These are phyloP conservation scores for Ormyrus labotus DNA, from an alignment of 2,888 invertebrate species.

Conservation along the genomic window DNA sequence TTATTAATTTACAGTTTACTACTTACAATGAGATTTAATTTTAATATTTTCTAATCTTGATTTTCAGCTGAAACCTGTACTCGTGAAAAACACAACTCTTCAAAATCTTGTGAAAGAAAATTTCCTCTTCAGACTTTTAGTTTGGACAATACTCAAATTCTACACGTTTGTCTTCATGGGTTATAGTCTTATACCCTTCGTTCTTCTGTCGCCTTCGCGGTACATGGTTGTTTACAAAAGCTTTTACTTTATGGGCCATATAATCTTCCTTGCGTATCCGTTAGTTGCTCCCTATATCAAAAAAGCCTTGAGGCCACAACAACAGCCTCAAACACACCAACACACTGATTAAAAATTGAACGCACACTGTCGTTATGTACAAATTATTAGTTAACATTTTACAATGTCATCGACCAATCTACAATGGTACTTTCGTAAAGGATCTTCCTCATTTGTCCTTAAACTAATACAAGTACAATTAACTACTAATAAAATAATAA, in stretches of 20 bases:
- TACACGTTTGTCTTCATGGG: conserved; percentile 91
- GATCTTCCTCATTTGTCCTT: neutral
- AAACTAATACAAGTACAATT: too few relatives aligned
- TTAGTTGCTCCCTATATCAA: conserved; percentile 75
- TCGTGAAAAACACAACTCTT: conserved; percentile 78
- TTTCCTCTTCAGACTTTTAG: conserved; percentile 73
- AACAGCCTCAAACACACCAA: neutral
- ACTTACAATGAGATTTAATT: neutral
- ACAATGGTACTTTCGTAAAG: conserved; percentile 35
- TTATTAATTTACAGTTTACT: neutral
- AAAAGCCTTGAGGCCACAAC: conserved; percentile 63
- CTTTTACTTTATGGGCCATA: conserved; percentile 83
- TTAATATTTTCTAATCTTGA: conserved; percentile 31
- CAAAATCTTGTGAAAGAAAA: conserved; percentile 75
- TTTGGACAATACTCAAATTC: conserved; percentile 81
- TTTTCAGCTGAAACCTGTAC: conserved; percentile 78
- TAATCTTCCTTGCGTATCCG: conserved; percentile 83
- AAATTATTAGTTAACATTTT: conserved; percentile 16
- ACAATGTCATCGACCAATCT: conserved; percentile 15
- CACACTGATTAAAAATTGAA: conserved; percentile 17
- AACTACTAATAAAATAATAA: too few relatives aligned
- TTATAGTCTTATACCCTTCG: conserved; percentile 87
- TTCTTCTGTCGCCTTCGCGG: conserved; percentile 82
- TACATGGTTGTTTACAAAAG: conserved; percentile 82
- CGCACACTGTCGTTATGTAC: conserved; percentile 23